Conservation (phyloP, 2,113 vertebrate genomes). For the Aspidoscelis tigris region DNA sequence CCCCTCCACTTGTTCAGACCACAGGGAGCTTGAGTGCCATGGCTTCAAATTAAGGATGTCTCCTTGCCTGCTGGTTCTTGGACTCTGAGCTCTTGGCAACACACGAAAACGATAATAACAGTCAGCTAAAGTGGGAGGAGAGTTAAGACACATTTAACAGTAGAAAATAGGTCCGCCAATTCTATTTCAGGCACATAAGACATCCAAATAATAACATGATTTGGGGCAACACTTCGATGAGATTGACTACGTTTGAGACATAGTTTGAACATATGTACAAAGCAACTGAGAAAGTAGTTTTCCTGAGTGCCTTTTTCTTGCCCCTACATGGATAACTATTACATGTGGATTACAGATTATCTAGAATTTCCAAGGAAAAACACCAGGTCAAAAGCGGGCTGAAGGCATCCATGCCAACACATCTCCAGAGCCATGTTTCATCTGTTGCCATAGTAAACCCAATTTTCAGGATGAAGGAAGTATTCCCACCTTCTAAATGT, state of each 20-base stretch:
- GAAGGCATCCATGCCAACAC: not conserved
- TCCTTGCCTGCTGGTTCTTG: not conserved
- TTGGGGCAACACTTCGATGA: not conserved
- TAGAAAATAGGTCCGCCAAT: not conserved
- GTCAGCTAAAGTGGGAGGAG: not conserved
- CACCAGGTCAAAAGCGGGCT: not conserved
- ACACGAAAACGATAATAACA: not conserved
- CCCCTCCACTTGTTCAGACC: not conserved
- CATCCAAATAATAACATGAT: not conserved
- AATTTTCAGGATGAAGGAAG: not conserved
- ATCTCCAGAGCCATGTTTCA: not conserved
- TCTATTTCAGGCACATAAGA: not conserved
- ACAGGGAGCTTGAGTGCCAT: not conserved
- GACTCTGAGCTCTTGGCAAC: conserved; percentile 1
- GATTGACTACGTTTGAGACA: too few species aligned
- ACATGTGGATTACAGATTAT: not conserved
- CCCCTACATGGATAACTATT: not conserved
- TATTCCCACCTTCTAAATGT: not conserved
- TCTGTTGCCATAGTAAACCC: not conserved
- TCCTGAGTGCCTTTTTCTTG: not conserved
- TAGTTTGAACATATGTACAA: not conserved
- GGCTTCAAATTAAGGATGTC: not conserved
- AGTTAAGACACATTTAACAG: not conserved
- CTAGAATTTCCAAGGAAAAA: not conserved
- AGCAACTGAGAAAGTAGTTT: not conserved